Percentiles rank a stretch among this genome's conserved stretches.
Conservation (phyloP, 2,113 vertebrate genomes). For the Laterallus jamaicensis region DNA sequence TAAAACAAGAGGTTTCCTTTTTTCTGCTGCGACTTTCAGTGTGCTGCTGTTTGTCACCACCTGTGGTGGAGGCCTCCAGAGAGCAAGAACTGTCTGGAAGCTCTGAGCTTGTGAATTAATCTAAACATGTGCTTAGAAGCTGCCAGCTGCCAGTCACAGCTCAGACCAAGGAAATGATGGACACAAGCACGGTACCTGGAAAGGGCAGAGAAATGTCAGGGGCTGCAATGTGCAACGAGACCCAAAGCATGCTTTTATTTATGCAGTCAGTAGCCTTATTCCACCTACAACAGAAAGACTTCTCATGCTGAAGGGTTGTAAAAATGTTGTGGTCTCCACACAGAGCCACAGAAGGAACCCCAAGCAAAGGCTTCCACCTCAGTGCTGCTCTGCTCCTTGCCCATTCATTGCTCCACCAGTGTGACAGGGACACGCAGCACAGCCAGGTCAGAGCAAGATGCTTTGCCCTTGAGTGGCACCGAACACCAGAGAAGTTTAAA, state of each 20-base stretch:
- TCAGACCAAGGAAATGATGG: neutral
- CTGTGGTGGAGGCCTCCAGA: neutral
- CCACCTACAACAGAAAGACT: neutral
- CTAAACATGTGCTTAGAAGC: neutral
- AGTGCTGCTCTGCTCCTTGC: neutral
- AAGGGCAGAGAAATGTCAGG: neutral
- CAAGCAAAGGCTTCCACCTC: neutral
- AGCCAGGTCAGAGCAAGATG: neutral
- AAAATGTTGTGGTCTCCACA: neutral
- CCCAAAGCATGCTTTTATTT: neutral
- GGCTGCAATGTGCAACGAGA: neutral
- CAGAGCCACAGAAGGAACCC: neutral
- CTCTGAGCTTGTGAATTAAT: neutral
- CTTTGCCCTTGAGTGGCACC: neutral
- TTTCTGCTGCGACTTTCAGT: neutral
- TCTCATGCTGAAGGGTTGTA: neutral
- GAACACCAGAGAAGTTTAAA: neutral
- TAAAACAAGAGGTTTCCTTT: neutral
- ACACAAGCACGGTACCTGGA: neutral
- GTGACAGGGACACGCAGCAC: rapidly evolving
- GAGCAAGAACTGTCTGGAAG: neutral
- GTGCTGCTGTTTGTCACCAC: neutral
- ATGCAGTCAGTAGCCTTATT: neutral
- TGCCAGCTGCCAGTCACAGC: neutral
- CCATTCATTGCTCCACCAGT: neutral